phyloP scores from a whole-genome alignment of 1,140 invertebrate species.

The Drosophila malerkotliana region DNA sequence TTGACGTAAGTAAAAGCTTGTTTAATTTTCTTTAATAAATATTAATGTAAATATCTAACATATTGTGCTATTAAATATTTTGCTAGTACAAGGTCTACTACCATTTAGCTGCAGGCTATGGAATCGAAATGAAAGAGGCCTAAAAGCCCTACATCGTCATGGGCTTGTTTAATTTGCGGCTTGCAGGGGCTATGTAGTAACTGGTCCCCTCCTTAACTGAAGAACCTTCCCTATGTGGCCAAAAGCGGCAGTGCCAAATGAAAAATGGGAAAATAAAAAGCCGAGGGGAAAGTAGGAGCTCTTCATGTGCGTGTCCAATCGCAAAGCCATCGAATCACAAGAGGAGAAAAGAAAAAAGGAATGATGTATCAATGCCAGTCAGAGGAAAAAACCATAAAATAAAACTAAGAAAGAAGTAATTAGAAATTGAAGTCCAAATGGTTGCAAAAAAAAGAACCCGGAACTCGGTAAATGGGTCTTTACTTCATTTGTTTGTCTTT shows the following conservation, averaged over 20 bases:
- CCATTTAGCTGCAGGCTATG: slow-evolving; percentile 2
- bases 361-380: slow-evolving; percentile 2
- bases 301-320: slow-evolving; percentile 58
- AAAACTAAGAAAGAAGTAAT: slow-evolving; percentile 26
- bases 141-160: slow-evolving; percentile 26
- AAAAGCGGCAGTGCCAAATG: slow-evolving; percentile 35
- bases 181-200: slow-evolving; percentile 12
- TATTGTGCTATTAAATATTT: too few species aligned
- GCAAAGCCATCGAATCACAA: slow-evolving; percentile 49
- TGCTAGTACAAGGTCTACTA: background rate
- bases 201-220: slow-evolving; percentile 12
- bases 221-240: slow-evolving; percentile 39
- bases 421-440: slow-evolving; percentile 30
- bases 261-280: slow-evolving; percentile 29
- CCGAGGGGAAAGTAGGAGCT: slow-evolving; percentile 14
- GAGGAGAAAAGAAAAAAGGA: slow-evolving; percentile 9
- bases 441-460: background rate
- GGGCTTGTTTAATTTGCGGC: slow-evolving; percentile 40
- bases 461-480: background rate
- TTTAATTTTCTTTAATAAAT: background rate
- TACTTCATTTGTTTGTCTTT: slow-evolving; percentile 1
- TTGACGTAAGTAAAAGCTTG: background rate
- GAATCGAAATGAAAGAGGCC: slow-evolving; percentile 11
- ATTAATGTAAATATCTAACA: background rate
- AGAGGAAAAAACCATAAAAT: slow-evolving; percentile 18